Evolutionary conservation across 2,113 vertebrate genomes (phyloP).

Genomic region (Bujurquina vittata): DNA sequence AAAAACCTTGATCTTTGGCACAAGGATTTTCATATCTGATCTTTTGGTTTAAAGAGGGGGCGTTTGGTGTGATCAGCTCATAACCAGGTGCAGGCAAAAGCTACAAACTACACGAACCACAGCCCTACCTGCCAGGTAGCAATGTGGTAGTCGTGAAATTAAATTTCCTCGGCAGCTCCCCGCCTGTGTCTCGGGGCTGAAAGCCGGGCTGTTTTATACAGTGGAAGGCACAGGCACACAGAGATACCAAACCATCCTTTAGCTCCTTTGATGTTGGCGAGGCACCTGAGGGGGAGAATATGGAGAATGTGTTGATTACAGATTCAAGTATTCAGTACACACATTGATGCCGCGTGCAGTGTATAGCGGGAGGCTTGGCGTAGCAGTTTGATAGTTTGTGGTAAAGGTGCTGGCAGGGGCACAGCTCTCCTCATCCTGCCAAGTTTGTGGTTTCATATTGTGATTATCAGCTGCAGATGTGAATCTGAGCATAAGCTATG

Average conservation of each 20-base stretch:
- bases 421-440: constrained; percentile 38
- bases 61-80: constrained; percentile 38
- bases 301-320: constrained; percentile 71
- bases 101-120: constrained; percentile 41
- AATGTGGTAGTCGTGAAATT: constrained; percentile 61
- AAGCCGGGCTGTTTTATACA: constrained; percentile 57
- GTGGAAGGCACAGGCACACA: constrained; percentile 54
- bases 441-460: constrained; percentile 57
- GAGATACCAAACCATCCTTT: constrained; percentile 72
- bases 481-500: constrained; percentile 43
- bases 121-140: constrained; percentile 60
- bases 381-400: constrained; percentile 66
- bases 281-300: constrained; percentile 60
- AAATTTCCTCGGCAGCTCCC: constrained; percentile 63
- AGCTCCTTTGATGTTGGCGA: constrained; percentile 75
- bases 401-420: constrained; percentile 53
- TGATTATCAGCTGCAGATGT: constrained; percentile 66
- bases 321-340: constrained; percentile 69
- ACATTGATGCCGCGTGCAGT: constrained; percentile 38
- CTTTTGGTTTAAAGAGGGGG: constrained; percentile 24
- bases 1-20: constrained; percentile 23
- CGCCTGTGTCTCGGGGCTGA: constrained; percentile 65
- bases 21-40: constrained; percentile 46
- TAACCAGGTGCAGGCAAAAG: constrained; percentile 50
- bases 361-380: constrained; percentile 22